Base-by-base conservation (phyloP, 2,113 vertebrate genomes). In the Rhinolophus sinicus region DNA sequence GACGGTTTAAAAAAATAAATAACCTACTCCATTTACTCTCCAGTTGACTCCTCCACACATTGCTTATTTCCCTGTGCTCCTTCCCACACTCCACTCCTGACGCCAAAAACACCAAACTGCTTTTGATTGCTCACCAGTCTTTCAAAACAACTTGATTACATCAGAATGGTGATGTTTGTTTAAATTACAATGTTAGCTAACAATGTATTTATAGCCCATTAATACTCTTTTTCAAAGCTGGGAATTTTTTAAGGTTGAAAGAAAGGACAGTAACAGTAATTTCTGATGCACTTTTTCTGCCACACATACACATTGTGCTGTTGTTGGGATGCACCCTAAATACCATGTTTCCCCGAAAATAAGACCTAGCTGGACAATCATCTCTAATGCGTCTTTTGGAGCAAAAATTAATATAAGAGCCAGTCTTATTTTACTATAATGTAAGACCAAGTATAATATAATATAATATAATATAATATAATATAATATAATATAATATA, bases 31-130 rank as follows among this genome's bases (percentile, higher is more conserved):
- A 24, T 22, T 11, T 6, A 6, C 52, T 52, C 38, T 44, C 5
- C 70, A 2, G 4, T 2, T 6, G 19, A 8, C 38, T 21, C 35
- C 14, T 13, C 3, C 0, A 0, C 8, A 33, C 6, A 4, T 26
- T 9, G 28, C 44, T 62, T 5, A 40, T 72, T 22, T 28, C 62
- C 67, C 15, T 22, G 1, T 62, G 13, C 52, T 76, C 35, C 33
- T 19, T 50, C 54, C 72, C 89, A 50, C 76, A 18, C 5, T 44
- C 73, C 33, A 0, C 52, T 94, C 52, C n/a, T 90, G 78, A 88
- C 52, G 85, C 6, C 8, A 50, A 7, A 88, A 84, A 75, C 73
- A 84, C 87, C 96, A 87, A 9, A 56, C 62, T 33, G 52, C 54
- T 89, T 86, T 77, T 33, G 52, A 40, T 28, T 69, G 11, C 77